Evolutionary conservation across 2,797 vertebrate species (phyloP).

Genomic region (Heliangelus exortis): DNA sequence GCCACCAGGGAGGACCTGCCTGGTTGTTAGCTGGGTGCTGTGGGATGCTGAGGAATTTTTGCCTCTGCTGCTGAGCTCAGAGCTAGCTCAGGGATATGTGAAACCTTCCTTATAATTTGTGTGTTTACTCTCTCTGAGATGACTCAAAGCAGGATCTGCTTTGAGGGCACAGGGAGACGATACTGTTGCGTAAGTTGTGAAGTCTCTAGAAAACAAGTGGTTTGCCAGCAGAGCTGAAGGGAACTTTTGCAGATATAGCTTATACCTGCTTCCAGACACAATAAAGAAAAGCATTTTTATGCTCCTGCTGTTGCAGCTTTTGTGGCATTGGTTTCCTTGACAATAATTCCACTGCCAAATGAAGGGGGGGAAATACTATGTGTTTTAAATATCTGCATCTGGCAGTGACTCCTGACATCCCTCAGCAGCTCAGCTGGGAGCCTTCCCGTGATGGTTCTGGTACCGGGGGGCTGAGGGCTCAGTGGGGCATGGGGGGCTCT

Average conservation of each 20-base stretch:
- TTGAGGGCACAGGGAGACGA: background rate
- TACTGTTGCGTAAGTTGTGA: background rate
- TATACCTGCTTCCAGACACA: background rate
- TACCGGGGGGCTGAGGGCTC: background rate
- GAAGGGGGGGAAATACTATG: background rate
- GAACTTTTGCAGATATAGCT: background rate
- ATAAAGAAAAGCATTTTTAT: background rate
- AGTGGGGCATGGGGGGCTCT: background rate
- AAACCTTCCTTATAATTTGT: background rate
- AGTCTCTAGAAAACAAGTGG: background rate
- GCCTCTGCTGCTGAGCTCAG: background rate
- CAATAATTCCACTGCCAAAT: background rate
- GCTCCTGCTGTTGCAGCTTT: background rate
- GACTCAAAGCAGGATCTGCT: background rate
- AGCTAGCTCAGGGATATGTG: background rate
- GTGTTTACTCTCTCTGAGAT: background rate
- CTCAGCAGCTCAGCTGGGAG: background rate
- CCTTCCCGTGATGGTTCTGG: rapidly evolving
- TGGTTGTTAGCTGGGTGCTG: background rate
- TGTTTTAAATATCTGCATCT: background rate
- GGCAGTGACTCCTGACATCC: background rate
- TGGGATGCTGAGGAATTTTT: background rate
- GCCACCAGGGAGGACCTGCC: rapidly evolving
- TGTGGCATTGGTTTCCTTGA: background rate
- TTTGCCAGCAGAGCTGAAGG: background rate